phyloP scores from a whole-genome alignment of 2,888 invertebrate genomes.

The Dryocosmus kuriphilus region DNA sequence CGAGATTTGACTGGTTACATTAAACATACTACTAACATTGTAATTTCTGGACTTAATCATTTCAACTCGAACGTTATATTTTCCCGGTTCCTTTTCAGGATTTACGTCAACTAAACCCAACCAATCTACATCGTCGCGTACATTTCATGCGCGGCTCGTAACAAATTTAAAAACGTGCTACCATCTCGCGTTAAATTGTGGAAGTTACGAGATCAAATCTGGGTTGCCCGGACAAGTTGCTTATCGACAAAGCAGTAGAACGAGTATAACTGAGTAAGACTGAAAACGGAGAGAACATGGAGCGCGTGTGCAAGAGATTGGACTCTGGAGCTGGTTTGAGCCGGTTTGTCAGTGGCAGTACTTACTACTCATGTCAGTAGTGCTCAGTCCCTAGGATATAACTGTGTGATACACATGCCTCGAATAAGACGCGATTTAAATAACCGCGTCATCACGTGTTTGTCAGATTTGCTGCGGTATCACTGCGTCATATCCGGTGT shows the following conservation, averaged over 20 bases:
- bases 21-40: too few relatives aligned
- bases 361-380: too few relatives aligned
- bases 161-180: conserved; percentile 40
- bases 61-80: too few relatives aligned
- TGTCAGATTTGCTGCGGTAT: background rate
- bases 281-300: conserved; percentile 33
- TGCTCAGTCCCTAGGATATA: background rate
- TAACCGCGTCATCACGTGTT: background rate
- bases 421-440: background rate
- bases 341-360: too few relatives aligned
- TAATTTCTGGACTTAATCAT: too few relatives aligned
- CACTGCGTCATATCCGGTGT: background rate
- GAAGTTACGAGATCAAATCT: conserved; percentile 46
- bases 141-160: too few relatives aligned
- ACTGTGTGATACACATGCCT: background rate
- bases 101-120: too few relatives aligned
- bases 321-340: conserved; percentile 13
- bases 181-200: conserved; percentile 59
- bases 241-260: conserved; percentile 52
- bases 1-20: too few relatives aligned
- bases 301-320: conserved; percentile 44
- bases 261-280: conserved; percentile 20
- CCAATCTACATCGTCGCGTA: too few relatives aligned
- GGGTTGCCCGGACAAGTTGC: conserved; percentile 62
- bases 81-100: too few relatives aligned